Evolutionary conservation across 1,140 invertebrate species (phyloP), one percentile per base, ranked within the genome.

Genomic region (Brachionus rubens): DNA sequence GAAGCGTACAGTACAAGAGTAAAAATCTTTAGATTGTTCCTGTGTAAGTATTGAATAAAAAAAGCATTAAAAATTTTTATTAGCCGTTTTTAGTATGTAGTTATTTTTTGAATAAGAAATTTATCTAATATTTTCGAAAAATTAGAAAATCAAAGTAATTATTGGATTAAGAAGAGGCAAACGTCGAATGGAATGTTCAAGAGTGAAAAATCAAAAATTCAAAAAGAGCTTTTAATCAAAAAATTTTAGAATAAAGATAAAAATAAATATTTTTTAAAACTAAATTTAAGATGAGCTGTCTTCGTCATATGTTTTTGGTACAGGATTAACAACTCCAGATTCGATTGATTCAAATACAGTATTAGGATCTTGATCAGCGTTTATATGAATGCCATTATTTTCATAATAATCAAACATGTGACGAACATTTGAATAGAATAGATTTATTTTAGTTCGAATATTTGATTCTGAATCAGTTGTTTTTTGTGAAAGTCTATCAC

Each of bases 281-380:
- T 40, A 6, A 6, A 40, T 40, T 40, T 6, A 36, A 36, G 33
- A 36, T 36, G 33, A 5, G 3, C 4, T 36, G 9, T 36, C 33
- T 65, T 65, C 59, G 21, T 41, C 36, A 65, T 41, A 43, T 43
- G 19, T 28, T 65, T 65, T 65, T 33, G 68, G 68, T 19, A 84
- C 77, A 54, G 82, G 83, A 75, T 83, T 83, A 19, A 84, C 82
- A 28, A 84, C 80, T 79, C 82, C 83, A 65, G 82, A 84, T 77
- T 85, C 83, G 36, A 85, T 81, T 68, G 79, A 80, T 78, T 85
- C 84, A 81, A 85, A 85, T 50, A 85, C 83, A n/a, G 83, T 84
- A 59, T 85, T 81, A 36, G 81, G 81, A 77, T 84, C 83, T 76
- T 85, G 83, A 52, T 85, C 83, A 3, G 82, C 83, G 62, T 84